Evolutionary conservation across 2,113 vertebrate genomes (phyloP).

Genomic region (Prionailurus bengalensis): DNA sequence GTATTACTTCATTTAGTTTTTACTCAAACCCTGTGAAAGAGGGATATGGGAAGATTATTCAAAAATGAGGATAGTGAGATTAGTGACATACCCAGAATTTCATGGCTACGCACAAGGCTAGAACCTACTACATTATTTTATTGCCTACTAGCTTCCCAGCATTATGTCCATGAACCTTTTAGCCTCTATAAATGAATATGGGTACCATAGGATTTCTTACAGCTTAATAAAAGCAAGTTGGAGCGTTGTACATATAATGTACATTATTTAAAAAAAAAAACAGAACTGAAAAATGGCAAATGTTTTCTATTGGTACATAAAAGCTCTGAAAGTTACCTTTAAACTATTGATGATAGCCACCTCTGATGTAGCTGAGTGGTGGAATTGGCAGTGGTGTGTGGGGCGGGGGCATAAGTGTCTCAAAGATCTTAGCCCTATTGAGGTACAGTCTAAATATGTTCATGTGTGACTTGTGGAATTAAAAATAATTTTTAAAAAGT

Average conservation of each 20-base stretch:
- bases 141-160: not conserved
- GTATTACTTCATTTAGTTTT: not conserved
- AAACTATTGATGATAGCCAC: not conserved
- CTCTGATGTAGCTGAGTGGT: not conserved
- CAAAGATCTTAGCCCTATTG: not conserved
- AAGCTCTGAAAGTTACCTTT: not conserved
- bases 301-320: not conserved
- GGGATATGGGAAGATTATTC: not conserved
- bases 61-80: not conserved
- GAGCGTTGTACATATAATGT: not conserved
- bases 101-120: not conserved
- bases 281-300: not conserved
- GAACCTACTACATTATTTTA: not conserved
- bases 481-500: not conserved
- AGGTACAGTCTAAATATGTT: not conserved
- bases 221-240: slow-evolving; percentile 6
- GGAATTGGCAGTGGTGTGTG: not conserved
- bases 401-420: not conserved
- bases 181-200: not conserved
- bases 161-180: not conserved
- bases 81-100: not conserved
- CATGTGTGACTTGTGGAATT: not conserved
- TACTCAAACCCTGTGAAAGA: not conserved
- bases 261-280: not conserved
- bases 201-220: not conserved